phyloP scores from a whole-genome alignment of 1,140 invertebrate species.

The Tetragnatha versicolor region DNA sequence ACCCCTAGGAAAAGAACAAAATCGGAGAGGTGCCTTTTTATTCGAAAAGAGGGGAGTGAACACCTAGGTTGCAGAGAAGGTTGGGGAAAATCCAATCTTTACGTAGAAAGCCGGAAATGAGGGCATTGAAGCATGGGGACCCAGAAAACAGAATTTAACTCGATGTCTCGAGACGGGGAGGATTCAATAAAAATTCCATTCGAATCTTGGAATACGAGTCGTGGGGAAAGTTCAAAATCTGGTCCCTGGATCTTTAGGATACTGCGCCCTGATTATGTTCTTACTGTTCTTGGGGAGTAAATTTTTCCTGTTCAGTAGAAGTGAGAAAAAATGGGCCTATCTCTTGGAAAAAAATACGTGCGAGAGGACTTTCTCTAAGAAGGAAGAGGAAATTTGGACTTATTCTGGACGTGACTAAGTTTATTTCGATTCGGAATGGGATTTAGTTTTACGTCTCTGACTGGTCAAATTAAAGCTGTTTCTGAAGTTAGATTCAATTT shows the following conservation, averaged over 20 bases:
- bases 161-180: slow-evolving; percentile 7
- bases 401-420: no score
- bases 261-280: slow-evolving; percentile 22
- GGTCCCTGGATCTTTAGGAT: neutral
- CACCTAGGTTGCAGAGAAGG: no score
- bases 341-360: no score
- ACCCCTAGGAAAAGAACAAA: no score
- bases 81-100: slow-evolving; percentile 24
- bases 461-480: no score
- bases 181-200: slow-evolving; percentile 44
- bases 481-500: no score
- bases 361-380: no score
- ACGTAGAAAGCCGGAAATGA: slow-evolving; percentile 27
- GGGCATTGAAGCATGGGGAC: slow-evolving; percentile 14
- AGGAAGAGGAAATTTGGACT: no score
- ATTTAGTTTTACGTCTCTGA: no score
- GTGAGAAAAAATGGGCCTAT: neutral
- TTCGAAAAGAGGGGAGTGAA: no score
- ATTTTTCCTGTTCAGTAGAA: slow-evolving; percentile 1
- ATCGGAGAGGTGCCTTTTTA: no score
- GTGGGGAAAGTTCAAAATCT: neutral
- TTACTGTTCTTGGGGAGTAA: neutral
- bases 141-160: slow-evolving; percentile 37
- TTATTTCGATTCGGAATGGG: no score
- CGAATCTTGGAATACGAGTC: slow-evolving; percentile 24